These are phyloP conservation scores for Brachyhypopomus gauderio DNA, from an alignment of 2,113 vertebrate species.

Conservation along the genomic window DNA sequence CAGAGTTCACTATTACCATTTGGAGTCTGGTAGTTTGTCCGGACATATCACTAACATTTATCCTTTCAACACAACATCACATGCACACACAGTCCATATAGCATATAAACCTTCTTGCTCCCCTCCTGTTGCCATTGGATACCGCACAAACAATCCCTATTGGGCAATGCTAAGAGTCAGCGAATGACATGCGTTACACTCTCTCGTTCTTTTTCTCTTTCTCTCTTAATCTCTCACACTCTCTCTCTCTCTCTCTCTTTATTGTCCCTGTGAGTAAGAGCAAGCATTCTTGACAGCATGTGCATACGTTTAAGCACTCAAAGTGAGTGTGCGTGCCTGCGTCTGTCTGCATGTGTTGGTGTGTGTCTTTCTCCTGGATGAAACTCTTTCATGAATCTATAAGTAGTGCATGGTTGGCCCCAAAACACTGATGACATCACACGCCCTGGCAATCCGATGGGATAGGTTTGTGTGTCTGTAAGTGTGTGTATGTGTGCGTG, in stretches of 20 bases:
- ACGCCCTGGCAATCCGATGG: conserved; percentile 14
- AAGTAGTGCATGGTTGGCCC: conserved; percentile 44
- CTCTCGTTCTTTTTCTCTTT: conserved; percentile 54
- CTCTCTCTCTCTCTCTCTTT: conserved; percentile 33
- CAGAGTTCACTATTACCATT: conserved; percentile 75
- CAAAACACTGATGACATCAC: conserved; percentile 48
- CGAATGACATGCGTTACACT: conserved; percentile 71
- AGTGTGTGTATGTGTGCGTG: conserved; percentile 29
- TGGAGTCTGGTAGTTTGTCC: conserved; percentile 75
- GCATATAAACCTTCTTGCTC: conserved; percentile 67
- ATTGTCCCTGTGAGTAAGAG: conserved; percentile 21
- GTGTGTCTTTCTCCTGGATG: conserved; percentile 41
- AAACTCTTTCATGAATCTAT: conserved; percentile 39
- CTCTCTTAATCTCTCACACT: conserved; percentile 8
- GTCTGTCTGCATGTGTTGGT: conserved; percentile 30
- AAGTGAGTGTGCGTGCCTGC: conserved; percentile 2
- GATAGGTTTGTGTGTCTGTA: background rate
- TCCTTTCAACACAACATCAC: conserved; percentile 63
- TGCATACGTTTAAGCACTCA: conserved; percentile 36
- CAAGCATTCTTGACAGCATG: conserved; percentile 34
- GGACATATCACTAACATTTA: conserved; percentile 75
- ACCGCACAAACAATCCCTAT: conserved; percentile 79
- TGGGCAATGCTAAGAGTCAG: conserved; percentile 76
- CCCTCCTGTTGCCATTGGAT: conserved; percentile 69
- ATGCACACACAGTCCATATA: conserved; percentile 62